These are phyloP conservation scores for Enteromius anoplus DNA, from an alignment of 2,797 vertebrate species.

Conservation along the genomic window DNA sequence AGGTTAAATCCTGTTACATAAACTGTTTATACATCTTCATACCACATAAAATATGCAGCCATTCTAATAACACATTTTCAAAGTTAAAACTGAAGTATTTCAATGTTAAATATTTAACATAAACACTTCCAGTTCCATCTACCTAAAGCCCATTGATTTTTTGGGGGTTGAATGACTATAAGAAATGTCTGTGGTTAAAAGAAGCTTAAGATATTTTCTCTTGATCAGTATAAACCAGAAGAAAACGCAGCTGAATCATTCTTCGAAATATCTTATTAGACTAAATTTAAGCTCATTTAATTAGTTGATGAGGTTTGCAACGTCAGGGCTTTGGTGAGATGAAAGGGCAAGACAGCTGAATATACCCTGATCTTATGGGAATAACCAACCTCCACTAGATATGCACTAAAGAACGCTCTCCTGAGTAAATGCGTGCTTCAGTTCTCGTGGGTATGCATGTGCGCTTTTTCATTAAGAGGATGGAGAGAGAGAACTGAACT, in stretches of 20 bases:
- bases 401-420: not conserved
- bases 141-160: not conserved
- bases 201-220: not conserved
- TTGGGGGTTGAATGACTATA: not conserved
- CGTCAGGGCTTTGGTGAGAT: not conserved
- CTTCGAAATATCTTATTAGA: not conserved
- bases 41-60: not conserved
- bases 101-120: not conserved
- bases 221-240: no score
- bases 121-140: not conserved
- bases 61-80: not conserved
- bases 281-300: not conserved
- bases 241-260: not conserved
- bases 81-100: not conserved
- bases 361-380: slow-evolving; percentile 3
- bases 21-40: not conserved
- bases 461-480: not conserved
- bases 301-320: not conserved
- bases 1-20: not conserved
- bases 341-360: not conserved
- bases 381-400: not conserved
- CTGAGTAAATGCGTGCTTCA: not conserved
- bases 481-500: not conserved
- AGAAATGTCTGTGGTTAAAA: not conserved
- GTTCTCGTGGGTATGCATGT: not conserved